These are phyloP conservation scores for Diadema setosum DNA, from an alignment of 35 echinoderm and acorn worm species.

Conservation along the genomic window DNA sequence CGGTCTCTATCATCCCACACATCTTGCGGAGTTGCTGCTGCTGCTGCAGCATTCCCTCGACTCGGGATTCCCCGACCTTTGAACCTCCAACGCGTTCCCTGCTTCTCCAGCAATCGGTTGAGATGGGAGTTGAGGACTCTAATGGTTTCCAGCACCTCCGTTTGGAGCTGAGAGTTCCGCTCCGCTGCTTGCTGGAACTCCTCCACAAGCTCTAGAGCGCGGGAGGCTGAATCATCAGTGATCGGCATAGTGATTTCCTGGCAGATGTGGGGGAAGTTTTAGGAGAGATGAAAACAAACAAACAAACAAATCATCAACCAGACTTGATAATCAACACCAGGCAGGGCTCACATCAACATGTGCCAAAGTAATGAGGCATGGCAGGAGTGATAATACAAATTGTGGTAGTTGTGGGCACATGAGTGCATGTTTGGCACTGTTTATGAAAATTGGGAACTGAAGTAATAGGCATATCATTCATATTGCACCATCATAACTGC, in stretches of 20 bases:
- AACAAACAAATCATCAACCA: too few species aligned
- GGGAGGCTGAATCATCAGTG: slow-evolving; percentile 53
- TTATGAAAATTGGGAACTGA: too few species aligned
- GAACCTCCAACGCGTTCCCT: background rate
- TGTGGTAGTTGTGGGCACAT: too few species aligned
- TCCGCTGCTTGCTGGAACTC: slow-evolving; percentile 38
- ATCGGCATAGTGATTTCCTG: slow-evolving; percentile 63
- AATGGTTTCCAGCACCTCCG: slow-evolving; percentile 29
- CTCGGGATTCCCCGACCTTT: background rate
- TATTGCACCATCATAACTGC: too few species aligned
- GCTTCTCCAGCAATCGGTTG: slow-evolving; percentile 34
- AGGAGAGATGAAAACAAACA: background rate
- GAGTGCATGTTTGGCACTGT: too few species aligned
- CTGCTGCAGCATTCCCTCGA: background rate
- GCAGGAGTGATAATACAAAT: too few species aligned
- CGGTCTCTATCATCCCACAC: background rate
- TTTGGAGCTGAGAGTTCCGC: slow-evolving; percentile 33
- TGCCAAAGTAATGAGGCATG: too few species aligned
- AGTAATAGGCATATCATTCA: too few species aligned
- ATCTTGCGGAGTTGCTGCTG: background rate
- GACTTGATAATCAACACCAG: too few species aligned
- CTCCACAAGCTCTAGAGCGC: slow-evolving; percentile 34
- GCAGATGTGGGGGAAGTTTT: background rate
- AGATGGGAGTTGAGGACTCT: slow-evolving; percentile 29
- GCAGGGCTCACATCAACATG: too few species aligned